A percentile compares a stretch with the other conserved stretches of the same genome.
Conservation (phyloP, 2,797 vertebrate species). For the Avahi laniger region DNA sequence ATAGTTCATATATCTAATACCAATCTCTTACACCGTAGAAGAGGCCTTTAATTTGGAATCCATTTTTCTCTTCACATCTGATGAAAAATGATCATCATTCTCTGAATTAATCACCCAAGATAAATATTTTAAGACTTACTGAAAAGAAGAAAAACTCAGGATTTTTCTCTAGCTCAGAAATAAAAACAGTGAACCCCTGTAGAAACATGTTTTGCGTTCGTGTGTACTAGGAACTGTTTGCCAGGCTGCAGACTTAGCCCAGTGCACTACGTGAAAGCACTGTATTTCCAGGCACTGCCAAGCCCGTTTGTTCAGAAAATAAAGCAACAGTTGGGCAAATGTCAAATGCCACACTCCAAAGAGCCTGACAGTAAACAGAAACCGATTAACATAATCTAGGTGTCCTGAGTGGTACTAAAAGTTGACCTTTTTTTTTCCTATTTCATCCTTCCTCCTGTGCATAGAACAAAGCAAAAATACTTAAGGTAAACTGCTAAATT, state of each 20-base stretch:
- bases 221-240: not conserved
- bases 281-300: not conserved
- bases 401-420: not conserved
- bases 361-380: conserved; percentile 33
- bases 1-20: not conserved
- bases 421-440: not conserved
- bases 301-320: not conserved
- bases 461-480: not conserved
- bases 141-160: not conserved
- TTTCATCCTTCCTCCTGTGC: not conserved
- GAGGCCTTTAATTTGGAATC: not conserved
- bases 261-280: not conserved
- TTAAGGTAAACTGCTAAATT: not conserved
- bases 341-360: conserved; percentile 41
- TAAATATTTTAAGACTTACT: not conserved
- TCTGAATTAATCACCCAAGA: not conserved
- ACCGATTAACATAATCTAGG: not conserved
- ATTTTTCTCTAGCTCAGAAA: not conserved
- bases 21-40: not conserved
- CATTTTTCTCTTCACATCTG: not conserved
- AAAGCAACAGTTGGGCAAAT: conserved; percentile 68
- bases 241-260: not conserved
- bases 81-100: conserved; percentile 24
- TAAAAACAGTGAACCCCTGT: not conserved
- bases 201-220: not conserved